Conservation (phyloP, 1,140 invertebrate genomes). For the Meloidogyne exigua region DNA sequence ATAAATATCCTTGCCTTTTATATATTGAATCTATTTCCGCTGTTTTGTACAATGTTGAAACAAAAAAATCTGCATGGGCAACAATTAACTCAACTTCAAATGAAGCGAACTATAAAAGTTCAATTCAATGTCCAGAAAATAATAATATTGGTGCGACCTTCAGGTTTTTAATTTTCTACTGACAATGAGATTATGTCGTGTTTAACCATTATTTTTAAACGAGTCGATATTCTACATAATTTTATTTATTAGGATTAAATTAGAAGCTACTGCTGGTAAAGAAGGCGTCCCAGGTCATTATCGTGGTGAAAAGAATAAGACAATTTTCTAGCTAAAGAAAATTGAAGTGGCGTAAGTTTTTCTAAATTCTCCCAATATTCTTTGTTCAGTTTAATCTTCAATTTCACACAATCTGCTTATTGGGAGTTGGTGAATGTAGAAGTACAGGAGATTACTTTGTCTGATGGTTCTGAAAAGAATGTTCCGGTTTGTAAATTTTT, state of each 20-base stretch:
- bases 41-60: constrained; percentile 9
- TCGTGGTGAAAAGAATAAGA: not conserved
- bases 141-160: constrained; percentile 16
- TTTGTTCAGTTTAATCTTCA: constrained; percentile 15
- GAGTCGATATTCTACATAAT: too few species aligned
- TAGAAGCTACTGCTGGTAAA: not conserved
- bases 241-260: not conserved
- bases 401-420: constrained; percentile 13
- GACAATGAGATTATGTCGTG: too few species aligned
- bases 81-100: constrained; percentile 18
- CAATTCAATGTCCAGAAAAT: constrained; percentile 5
- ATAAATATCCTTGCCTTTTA: constrained; percentile 20
- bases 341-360: not conserved
- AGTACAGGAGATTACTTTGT: not conserved
- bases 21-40: constrained; percentile 33
- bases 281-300: not conserved
- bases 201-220: too few species aligned
- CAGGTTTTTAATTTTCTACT: not conserved
- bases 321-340: not conserved
- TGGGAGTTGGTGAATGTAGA: constrained; percentile 4
- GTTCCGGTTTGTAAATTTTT: constrained; percentile 11
- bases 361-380: not conserved
- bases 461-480: not conserved
- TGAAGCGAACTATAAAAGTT: not conserved
- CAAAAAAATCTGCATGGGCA: constrained; percentile 8